phyloP scores from a whole-genome alignment of 92 coral and sea anemone species.

The Diadumene lineata region DNA sequence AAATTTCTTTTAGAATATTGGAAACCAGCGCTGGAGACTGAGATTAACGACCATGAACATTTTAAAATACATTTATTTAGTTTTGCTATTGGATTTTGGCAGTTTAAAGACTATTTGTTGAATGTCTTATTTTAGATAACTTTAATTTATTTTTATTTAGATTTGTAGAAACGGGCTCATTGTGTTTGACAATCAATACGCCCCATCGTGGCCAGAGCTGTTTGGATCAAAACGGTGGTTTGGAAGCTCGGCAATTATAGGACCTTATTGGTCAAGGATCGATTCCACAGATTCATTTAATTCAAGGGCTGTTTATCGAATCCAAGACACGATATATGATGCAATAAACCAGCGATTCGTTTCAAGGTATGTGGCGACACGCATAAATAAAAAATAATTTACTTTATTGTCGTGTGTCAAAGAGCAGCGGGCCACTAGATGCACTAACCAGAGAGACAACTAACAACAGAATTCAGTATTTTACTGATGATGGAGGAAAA shows the following conservation, averaged over 20 bases:
- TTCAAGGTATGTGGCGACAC: background rate
- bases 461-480: too few relatives aligned
- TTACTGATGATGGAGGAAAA: too few relatives aligned
- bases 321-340: background rate
- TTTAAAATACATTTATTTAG: too few relatives aligned
- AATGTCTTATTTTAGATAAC: background rate
- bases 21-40: too few relatives aligned
- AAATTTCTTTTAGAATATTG: too few relatives aligned
- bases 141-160: slow-evolving; percentile 2
- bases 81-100: too few relatives aligned
- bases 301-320: background rate
- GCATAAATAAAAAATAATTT: background rate
- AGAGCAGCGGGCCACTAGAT: too few relatives aligned
- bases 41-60: too few relatives aligned
- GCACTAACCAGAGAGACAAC: too few relatives aligned
- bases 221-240: slow-evolving; percentile 47
- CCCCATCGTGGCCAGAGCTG: slow-evolving; percentile 20
- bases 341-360: background rate
- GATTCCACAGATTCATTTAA: background rate
- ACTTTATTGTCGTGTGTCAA: too few relatives aligned
- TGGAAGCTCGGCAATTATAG: slow-evolving; percentile 18
- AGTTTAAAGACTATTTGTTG: too few relatives aligned
- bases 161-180: slow-evolving; percentile 24
- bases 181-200: background rate
- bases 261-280: slow-evolving; percentile 49